Conservation (phyloP, 2,113 vertebrate genomes). For the Maccullochella peelii region DNA sequence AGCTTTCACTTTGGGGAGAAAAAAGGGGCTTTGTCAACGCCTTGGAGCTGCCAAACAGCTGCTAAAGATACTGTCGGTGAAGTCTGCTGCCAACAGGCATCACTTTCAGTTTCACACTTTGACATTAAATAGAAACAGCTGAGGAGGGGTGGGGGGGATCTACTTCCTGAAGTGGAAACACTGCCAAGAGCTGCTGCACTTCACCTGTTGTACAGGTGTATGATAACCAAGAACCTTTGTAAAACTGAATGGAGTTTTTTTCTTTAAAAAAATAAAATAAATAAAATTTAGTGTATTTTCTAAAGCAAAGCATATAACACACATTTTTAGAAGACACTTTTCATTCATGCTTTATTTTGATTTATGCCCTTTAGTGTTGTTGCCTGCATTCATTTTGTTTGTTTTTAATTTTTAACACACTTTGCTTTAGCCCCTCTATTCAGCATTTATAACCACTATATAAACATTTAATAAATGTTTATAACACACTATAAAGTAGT, state of each 20-base stretch:
- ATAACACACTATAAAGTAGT: not conserved
- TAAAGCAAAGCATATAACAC: not conserved
- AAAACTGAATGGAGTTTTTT: not conserved
- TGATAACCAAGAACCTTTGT: not conserved
- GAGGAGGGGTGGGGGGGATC: conserved; percentile 30
- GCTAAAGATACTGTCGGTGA: conserved; percentile 57
- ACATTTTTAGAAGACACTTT: not conserved
- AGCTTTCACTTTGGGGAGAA: conserved; percentile 6
- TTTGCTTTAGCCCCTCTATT: not conserved
- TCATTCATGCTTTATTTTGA: not conserved
- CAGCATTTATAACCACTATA: not conserved
- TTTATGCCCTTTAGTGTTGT: no score
- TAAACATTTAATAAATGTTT: not conserved
- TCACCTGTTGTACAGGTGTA: conserved; percentile 41
- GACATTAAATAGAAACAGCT: conserved; percentile 64
- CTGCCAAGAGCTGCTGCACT: conserved; percentile 24
- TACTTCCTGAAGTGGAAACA: conserved; percentile 39
- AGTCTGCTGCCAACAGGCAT: conserved; percentile 56
- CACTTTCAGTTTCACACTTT: conserved; percentile 49
- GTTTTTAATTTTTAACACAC: not conserved
- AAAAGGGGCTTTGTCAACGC: conserved; percentile 41
- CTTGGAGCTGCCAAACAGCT: conserved; percentile 72
- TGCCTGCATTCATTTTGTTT: not conserved
- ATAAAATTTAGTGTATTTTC: not conserved
- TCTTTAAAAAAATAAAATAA: no score